Evolutionary conservation across 1,140 invertebrate genomes (phyloP).

Genomic region (Pectinophora gossypiella): DNA sequence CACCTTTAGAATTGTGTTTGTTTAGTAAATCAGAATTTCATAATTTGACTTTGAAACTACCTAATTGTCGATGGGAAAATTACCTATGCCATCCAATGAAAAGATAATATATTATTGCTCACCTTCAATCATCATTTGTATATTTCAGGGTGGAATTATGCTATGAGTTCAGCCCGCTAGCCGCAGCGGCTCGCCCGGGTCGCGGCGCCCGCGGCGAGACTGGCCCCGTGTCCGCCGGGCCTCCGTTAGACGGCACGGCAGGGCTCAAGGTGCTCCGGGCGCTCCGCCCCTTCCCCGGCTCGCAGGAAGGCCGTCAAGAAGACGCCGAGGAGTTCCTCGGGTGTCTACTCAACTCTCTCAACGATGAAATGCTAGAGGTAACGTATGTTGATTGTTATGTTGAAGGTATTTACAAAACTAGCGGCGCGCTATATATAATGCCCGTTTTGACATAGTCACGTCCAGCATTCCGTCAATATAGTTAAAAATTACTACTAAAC

Average conservation of each 20-base stretch:
- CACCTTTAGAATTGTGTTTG: no score
- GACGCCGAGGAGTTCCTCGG: slow-evolving; percentile 97
- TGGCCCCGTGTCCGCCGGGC: slow-evolving; percentile 63
- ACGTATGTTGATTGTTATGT: no score
- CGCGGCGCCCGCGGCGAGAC: slow-evolving; percentile 23
- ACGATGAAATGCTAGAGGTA: slow-evolving; percentile 96
- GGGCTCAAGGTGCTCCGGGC: slow-evolving; percentile 89
- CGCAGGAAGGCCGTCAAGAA: slow-evolving; percentile 91
- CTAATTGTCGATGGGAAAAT: no score
- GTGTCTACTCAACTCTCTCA: slow-evolving; percentile 93
- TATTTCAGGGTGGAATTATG: slow-evolving; percentile 77
- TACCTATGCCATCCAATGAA: no score
- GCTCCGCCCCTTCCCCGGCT: slow-evolving; percentile 78
- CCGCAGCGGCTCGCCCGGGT: slow-evolving; percentile 52
- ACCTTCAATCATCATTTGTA: neutral
- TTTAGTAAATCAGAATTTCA: no score
- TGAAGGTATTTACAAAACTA: no score
- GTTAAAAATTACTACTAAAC: no score
- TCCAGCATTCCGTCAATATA: no score
- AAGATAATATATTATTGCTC: no score
- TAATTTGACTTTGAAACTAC: no score
- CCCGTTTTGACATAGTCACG: no score
- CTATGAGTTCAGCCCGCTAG: slow-evolving; percentile 81
- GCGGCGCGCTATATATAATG: no score
- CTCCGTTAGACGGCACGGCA: slow-evolving; percentile 88